Conservation (phyloP, 1,140 invertebrate species). For the Paramacrobiotus metropolitanus region DNA sequence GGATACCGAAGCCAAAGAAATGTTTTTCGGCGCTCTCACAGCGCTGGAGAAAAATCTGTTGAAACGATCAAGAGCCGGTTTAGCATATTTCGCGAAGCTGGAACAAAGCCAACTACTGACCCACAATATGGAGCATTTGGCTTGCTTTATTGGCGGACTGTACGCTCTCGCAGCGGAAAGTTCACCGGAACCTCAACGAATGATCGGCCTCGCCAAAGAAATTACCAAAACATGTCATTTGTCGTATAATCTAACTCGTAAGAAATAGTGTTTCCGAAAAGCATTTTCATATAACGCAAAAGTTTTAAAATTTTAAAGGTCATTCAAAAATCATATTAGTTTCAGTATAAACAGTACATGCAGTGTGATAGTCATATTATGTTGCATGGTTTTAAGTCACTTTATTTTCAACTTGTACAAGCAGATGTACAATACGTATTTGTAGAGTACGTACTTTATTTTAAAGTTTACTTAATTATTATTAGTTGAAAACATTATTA, state of each 20-base stretch:
- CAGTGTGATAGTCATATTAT: no score
- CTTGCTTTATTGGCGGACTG: slow-evolving; percentile 47
- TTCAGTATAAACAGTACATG: background rate
- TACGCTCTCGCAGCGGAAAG: slow-evolving; percentile 66
- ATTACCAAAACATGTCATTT: slow-evolving; percentile 95
- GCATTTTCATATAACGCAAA: background rate
- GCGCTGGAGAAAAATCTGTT: slow-evolving; percentile 36
- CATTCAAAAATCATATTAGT: background rate
- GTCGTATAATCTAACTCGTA: slow-evolving; percentile 59
- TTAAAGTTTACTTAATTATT: slow-evolving; percentile 4
- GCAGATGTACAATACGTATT: no score
- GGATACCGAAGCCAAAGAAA: slow-evolving; percentile 19
- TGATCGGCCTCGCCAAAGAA: slow-evolving; percentile 65
- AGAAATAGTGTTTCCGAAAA: background rate
- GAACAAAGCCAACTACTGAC: slow-evolving; percentile 64
- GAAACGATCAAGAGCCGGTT: slow-evolving; percentile 47
- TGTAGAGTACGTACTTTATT: background rate
- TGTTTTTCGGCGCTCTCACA: slow-evolving; percentile 26
- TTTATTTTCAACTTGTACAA: no score
- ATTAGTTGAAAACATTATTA: no score
- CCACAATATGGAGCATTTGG: slow-evolving; percentile 67
- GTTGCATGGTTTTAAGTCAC: no score
- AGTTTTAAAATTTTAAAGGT: background rate
- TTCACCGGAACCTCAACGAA: slow-evolving; percentile 44
- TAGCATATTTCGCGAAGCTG: slow-evolving; percentile 76